Evolutionary conservation across 2,888 invertebrate species (phyloP), one percentile per base, ranked within the genome.

Genomic region (Tetramorium bicarinatum): DNA sequence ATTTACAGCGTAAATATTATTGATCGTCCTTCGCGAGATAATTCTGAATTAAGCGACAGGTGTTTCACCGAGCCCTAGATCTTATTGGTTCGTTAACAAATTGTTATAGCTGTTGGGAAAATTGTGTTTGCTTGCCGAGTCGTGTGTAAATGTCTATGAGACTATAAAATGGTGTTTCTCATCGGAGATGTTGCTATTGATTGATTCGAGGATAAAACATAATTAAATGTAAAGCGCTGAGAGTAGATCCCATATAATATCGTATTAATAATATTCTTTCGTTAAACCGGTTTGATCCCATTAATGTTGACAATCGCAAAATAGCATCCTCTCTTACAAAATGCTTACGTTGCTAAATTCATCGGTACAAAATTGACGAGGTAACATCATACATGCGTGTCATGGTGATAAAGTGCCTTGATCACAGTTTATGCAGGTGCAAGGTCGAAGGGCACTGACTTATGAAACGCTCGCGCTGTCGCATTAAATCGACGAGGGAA

Each of bases 31-130:
- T 41, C n/a, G 44, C 41, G 72, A 59, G 47, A 47, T 59, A n/a
- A 77, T 61, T 66, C 44, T 44, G 59, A 47, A 56, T 80, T 72
- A 80, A 80, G 49, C 38, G 83, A 80, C 56, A 44, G 52, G 29
- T 61, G 66, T 15, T 56, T 83, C 41, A 18, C 56, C 61, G 47
- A 77, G 69, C 38, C 21, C 54, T n/a, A 21, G 41, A 80, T 80
- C 72, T 83, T 83, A 83, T 77, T 80, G 54, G 80, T 59, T 59
- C 49, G 11, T 83, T 72, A 83, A 83, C 72, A 72, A 44, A 15
- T 72, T 72, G 52, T 80, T 61, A 62, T 29, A 47, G 52, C 21
- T 47, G 59, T 59, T 66, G 47, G 29, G 9, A 71, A 21, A 44
- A 52, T 62, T 49, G 21, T 56, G 38, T 64, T 64, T 38, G 75